Conservation (phyloP, 2,888 invertebrate species). For the Phortica okadai region DNA sequence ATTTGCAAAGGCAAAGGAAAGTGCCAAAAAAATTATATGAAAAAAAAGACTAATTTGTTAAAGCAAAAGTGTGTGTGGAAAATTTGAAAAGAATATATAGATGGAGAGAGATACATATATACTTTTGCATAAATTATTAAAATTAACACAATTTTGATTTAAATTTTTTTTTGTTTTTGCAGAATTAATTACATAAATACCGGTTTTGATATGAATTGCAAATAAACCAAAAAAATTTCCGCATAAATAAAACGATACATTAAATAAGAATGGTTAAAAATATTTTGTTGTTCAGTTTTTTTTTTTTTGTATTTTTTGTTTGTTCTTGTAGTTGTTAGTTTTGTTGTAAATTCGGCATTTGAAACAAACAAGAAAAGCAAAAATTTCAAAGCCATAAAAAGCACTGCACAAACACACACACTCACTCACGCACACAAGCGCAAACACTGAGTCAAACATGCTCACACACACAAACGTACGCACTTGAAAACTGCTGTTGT, state of each 20-base stretch:
- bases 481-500: constrained; percentile 54
- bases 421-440: constrained; percentile 20
- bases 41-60: constrained; percentile 17
- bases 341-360: constrained; percentile 27
- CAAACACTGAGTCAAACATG: constrained; percentile 25
- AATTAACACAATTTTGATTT: neutral
- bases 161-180: neutral
- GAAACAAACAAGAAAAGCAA: constrained; percentile 48
- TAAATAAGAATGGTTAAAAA: neutral
- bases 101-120: neutral
- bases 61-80: neutral
- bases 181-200: constrained; percentile 24
- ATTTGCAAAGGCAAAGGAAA: constrained; percentile 1
- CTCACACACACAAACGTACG: constrained; percentile 32
- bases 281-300: constrained; percentile 5
- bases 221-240: neutral
- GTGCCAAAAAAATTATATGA: neutral
- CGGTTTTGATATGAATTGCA: constrained; percentile 2
- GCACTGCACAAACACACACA: constrained; percentile 58
- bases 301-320: neutral
- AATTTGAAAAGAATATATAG: neutral
- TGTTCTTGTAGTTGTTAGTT: constrained; percentile 8
- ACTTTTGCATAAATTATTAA: neutral
- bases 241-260: neutral
- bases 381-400: constrained; percentile 60